Evolutionary conservation across 2,888 invertebrate genomes (phyloP).

Genomic region (Campoletis raptor): DNA sequence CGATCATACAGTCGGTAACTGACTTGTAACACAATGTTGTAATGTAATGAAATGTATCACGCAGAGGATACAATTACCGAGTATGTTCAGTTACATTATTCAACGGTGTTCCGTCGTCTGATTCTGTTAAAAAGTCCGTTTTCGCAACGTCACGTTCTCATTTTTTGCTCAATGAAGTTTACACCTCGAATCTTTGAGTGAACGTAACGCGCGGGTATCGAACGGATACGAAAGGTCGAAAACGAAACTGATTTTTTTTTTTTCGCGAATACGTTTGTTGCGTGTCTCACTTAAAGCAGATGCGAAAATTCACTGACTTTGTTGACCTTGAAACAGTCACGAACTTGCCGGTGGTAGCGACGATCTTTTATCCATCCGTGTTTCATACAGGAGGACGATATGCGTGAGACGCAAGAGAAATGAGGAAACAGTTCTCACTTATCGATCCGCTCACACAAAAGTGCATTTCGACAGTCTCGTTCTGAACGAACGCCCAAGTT

Average conservation of each 20-base stretch:
- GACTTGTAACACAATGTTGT: background rate
- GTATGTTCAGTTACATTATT: background rate
- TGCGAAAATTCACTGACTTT: background rate
- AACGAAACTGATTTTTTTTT: background rate
- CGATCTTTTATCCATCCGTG: background rate
- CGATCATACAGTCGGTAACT: background rate
- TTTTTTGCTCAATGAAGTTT: background rate
- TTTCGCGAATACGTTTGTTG: background rate
- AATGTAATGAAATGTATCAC: background rate
- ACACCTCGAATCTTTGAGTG: background rate
- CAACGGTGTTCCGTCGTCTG: background rate
- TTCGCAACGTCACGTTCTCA: background rate
- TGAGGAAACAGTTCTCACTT: background rate
- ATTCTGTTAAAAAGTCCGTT: background rate
- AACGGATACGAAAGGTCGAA: background rate
- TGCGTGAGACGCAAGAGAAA: conserved; percentile 2
- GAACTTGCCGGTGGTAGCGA: background rate
- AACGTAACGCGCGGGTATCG: background rate
- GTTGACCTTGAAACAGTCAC: background rate
- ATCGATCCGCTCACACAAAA: conserved; percentile 1
- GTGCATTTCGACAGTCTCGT: background rate
- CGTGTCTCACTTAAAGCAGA: background rate
- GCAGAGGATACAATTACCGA: background rate
- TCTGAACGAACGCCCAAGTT: background rate
- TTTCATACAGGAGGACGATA: background rate